Evolutionary conservation across 2,113 vertebrate genomes (phyloP).

Genomic region (Chelonoidis abingdonii): DNA sequence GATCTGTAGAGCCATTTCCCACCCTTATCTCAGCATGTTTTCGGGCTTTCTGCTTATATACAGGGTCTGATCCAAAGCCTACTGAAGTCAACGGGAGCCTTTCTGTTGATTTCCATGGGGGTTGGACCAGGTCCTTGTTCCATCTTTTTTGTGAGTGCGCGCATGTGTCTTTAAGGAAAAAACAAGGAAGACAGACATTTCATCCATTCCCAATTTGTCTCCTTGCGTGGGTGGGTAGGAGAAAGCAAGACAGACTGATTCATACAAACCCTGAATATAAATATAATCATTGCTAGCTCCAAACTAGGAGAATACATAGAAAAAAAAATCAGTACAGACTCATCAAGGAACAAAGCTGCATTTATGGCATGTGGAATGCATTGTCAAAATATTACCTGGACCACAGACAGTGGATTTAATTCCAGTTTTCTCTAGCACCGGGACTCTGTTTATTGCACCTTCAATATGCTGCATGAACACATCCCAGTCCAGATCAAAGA

Average conservation of each 20-base stretch:
- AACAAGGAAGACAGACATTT: background rate
- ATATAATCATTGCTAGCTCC: background rate
- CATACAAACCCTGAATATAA: background rate
- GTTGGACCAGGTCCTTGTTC: background rate
- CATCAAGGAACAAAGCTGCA: fast-evolving
- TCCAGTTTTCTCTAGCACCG: constrained; percentile 89
- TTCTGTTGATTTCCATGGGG: background rate
- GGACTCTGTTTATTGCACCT: constrained; percentile 92
- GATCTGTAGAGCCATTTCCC: background rate
- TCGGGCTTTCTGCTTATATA: background rate
- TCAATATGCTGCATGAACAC: constrained; percentile 93
- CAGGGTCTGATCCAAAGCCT: background rate
- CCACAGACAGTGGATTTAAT: constrained; percentile 98
- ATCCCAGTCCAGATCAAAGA: constrained; percentile 98
- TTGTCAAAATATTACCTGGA: constrained; percentile 81
- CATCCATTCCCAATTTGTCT: background rate
- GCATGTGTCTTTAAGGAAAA: background rate
- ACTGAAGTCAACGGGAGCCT: background rate
- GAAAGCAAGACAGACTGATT: background rate
- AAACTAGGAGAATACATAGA: too few relatives aligned
- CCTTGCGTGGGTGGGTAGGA: background rate
- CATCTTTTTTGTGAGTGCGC: background rate
- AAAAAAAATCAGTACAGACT: too few relatives aligned
- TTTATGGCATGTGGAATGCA: fast-evolving
- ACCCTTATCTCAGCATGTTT: background rate